Percentiles rank a stretch among this genome's conserved stretches.
Evolutionary conservation across 2,888 invertebrate species (phyloP).

Genomic region (Mesorhabditis spiculigera): DNA sequence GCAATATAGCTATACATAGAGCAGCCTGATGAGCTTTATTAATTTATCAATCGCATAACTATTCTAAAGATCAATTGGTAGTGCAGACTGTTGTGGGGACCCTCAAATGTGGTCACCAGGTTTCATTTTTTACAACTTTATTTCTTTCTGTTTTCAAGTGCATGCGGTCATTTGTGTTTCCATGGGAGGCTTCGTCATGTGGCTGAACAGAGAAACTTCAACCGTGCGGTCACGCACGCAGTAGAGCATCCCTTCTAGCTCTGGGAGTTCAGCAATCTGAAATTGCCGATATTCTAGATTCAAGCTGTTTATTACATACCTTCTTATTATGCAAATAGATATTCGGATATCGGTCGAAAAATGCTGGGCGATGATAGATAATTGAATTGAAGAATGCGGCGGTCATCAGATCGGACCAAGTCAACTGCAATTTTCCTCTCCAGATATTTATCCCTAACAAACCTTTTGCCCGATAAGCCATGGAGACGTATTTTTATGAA

Average conservation of each 20-base stretch:
- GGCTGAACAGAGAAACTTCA: background rate
- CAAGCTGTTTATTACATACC: slow-evolving; percentile 8
- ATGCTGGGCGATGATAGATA: slow-evolving; percentile 34
- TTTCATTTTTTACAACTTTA: no score
- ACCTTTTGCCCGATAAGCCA: slow-evolving; percentile 35
- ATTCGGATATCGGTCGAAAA: slow-evolving; percentile 25
- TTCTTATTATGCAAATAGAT: slow-evolving; percentile 34
- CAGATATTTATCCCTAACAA: no score
- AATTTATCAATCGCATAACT: no score
- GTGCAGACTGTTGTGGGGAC: no score
- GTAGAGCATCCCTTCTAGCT: background rate
- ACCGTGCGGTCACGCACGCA: slow-evolving; percentile 3
- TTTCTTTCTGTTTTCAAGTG: background rate
- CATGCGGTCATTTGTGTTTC: background rate
- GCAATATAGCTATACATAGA: no score
- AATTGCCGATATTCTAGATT: background rate
- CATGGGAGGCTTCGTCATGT: background rate
- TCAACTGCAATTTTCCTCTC: slow-evolving; percentile 25
- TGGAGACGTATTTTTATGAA: slow-evolving; percentile 12
- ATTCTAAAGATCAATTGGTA: no score
- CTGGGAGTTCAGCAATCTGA: background rate
- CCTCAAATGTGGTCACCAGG: no score
- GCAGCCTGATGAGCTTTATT: no score
- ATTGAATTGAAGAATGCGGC: slow-evolving; percentile 36
- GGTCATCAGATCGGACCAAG: slow-evolving; percentile 35